phyloP scores from a whole-genome alignment of 2,113 vertebrate genomes.

The Phrynosoma platyrhinos region DNA sequence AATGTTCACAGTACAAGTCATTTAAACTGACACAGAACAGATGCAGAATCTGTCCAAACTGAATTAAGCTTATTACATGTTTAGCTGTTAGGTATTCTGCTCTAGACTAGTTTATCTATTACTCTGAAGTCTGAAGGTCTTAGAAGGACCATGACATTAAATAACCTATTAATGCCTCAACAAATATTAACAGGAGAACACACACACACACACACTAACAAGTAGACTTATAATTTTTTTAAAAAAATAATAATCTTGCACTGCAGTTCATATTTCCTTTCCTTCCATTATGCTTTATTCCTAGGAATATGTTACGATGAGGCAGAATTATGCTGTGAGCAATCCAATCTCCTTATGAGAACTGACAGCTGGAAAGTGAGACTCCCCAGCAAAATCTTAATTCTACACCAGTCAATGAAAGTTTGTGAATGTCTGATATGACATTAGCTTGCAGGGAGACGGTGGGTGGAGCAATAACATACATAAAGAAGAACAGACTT shows the following conservation, averaged over 20 bases:
- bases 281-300: constrained; percentile 31
- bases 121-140: constrained; percentile 44
- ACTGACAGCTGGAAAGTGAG: constrained; percentile 42
- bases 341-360: constrained; percentile 44
- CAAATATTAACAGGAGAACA: background rate
- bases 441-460: background rate
- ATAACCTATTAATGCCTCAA: constrained; percentile 17
- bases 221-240: constrained; percentile 35
- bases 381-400: constrained; percentile 27
- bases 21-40: constrained; percentile 33
- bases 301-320: constrained; percentile 59
- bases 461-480: background rate
- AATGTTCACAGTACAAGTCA: constrained; percentile 41
- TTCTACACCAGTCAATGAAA: constrained; percentile 20
- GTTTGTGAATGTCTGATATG: constrained; percentile 24
- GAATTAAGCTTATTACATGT: constrained; percentile 46
- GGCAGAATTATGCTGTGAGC: constrained; percentile 48
- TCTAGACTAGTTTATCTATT: constrained; percentile 51
- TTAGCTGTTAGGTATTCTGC: constrained; percentile 29
- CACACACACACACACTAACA: constrained; percentile 26
- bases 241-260: constrained; percentile 10
- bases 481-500: background rate
- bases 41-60: constrained; percentile 39
- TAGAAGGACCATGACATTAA: constrained; percentile 20
- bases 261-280: constrained; percentile 41